Percentiles rank a stretch among this genome's conserved stretches.
phyloP scores from a whole-genome alignment of 2,888 invertebrate genomes.

The Synergus japonicus region DNA sequence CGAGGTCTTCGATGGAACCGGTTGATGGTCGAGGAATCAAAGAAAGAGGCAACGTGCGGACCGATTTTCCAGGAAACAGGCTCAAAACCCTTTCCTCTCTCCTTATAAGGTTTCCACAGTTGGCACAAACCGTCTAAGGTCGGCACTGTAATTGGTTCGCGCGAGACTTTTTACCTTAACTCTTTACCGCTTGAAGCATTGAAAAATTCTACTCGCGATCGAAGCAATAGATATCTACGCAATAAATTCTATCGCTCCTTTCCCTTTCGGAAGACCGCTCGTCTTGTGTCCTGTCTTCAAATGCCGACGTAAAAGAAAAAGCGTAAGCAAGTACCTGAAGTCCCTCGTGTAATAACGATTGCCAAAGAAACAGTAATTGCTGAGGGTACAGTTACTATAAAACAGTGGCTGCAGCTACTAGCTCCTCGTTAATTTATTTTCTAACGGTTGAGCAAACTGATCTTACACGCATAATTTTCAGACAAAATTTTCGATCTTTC shows the following conservation, averaged over 20 bases:
- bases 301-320: neutral
- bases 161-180: constrained; percentile 50
- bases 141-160: constrained; percentile 54
- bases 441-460: neutral
- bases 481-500: neutral
- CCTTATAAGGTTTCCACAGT: constrained; percentile 55
- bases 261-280: constrained; percentile 3
- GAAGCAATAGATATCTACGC: constrained; percentile 5
- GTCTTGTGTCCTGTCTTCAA: neutral
- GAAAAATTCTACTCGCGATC: constrained; percentile 39
- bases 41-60: constrained; percentile 38
- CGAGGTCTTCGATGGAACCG: constrained; percentile 20
- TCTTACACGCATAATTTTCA: neutral
- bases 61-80: constrained; percentile 53
- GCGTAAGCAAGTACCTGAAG: neutral
- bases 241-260: neutral
- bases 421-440: neutral
- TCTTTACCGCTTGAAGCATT: constrained; percentile 49
- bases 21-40: constrained; percentile 28
- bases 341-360: neutral
- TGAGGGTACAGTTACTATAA: constrained; percentile 1
- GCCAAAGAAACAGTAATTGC: constrained; percentile 13
- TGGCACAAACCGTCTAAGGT: constrained; percentile 52
- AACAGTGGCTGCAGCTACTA: neutral
- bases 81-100: constrained; percentile 52